Conservation (phyloP, 2,888 invertebrate genomes). For the Rosalia funebris region DNA sequence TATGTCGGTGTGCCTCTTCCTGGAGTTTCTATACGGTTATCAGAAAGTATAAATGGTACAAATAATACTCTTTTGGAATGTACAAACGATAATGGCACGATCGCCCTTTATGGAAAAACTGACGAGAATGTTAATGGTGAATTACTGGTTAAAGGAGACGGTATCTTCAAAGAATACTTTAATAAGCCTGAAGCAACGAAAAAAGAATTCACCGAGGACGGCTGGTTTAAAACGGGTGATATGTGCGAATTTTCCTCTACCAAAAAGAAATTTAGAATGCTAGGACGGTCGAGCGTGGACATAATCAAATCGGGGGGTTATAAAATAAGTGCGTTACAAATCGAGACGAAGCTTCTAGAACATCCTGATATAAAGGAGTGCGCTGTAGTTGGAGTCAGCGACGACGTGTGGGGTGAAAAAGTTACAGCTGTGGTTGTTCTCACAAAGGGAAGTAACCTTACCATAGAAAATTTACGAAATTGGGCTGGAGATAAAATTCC, state of each 20-base stretch:
- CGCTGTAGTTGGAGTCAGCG: slow-evolving; percentile 76
- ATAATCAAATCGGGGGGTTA: slow-evolving; percentile 89
- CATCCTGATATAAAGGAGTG: slow-evolving; percentile 80
- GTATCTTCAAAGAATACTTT: slow-evolving; percentile 81
- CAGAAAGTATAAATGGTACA: slow-evolving; percentile 50
- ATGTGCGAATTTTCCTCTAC: slow-evolving; percentile 70
- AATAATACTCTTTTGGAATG: slow-evolving; percentile 52
- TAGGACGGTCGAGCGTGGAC: slow-evolving; percentile 85
- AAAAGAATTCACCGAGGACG: slow-evolving; percentile 79
- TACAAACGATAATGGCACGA: slow-evolving; percentile 51
- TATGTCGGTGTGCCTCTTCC: slow-evolving; percentile 83
- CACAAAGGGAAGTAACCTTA: slow-evolving; percentile 26
- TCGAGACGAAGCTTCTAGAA: slow-evolving; percentile 81
- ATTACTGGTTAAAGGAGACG: slow-evolving; percentile 72
- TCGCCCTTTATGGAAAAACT: slow-evolving; percentile 29
- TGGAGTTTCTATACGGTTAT: slow-evolving; percentile 72
- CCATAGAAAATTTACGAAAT: slow-evolving; percentile 26
- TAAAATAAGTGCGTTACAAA: slow-evolving; percentile 85
- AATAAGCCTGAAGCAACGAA: slow-evolving; percentile 75
- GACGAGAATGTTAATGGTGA: slow-evolving; percentile 65
- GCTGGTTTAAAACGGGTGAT: slow-evolving; percentile 93
- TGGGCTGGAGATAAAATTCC: slow-evolving; percentile 68
- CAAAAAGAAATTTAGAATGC: slow-evolving; percentile 75
- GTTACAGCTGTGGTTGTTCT: slow-evolving; percentile 67
- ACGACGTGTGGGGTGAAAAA: slow-evolving; percentile 84